phyloP scores from a whole-genome alignment of 2,797 vertebrate genomes.

The Galago senegalensis region DNA sequence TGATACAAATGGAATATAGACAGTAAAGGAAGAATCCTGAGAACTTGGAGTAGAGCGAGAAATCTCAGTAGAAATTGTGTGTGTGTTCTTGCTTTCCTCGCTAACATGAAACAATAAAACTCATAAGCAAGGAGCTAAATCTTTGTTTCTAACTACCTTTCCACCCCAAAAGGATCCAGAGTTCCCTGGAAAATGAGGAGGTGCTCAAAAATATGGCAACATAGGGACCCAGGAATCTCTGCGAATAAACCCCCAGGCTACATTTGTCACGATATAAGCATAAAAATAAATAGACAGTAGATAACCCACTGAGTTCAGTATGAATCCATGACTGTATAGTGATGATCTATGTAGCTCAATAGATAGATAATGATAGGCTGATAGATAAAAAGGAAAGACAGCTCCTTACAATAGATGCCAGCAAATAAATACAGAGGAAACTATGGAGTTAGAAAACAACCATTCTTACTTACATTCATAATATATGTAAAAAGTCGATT shows the following conservation, averaged over 20 bases:
- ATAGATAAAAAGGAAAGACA: not conserved
- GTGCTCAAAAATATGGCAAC: not conserved
- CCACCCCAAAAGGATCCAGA: constrained; percentile 3
- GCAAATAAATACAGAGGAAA: not conserved
- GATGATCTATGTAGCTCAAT: not conserved
- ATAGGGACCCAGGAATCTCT: not conserved
- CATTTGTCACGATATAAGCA: not conserved
- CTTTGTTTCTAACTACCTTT: constrained; percentile 10
- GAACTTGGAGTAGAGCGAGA: not conserved
- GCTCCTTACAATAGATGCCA: not conserved
- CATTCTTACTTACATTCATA: constrained; percentile 17
- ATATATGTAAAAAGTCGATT: constrained; percentile 32
- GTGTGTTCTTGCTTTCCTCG: not conserved
- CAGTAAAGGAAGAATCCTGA: not conserved
- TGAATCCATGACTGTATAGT: constrained; percentile 13
- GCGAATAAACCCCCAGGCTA: not conserved
- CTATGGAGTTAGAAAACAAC: not conserved
- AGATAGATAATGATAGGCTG: not conserved
- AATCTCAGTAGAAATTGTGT: not conserved
- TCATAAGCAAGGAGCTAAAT: not conserved
- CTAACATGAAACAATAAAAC: constrained; percentile 2
- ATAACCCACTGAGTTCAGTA: not conserved
- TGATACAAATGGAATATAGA: not conserved
- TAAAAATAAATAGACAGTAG: constrained; percentile 1
- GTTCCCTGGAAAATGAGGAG: not conserved